Conservation (phyloP, 2,113 vertebrate species). For the Rhinogobius similis region DNA sequence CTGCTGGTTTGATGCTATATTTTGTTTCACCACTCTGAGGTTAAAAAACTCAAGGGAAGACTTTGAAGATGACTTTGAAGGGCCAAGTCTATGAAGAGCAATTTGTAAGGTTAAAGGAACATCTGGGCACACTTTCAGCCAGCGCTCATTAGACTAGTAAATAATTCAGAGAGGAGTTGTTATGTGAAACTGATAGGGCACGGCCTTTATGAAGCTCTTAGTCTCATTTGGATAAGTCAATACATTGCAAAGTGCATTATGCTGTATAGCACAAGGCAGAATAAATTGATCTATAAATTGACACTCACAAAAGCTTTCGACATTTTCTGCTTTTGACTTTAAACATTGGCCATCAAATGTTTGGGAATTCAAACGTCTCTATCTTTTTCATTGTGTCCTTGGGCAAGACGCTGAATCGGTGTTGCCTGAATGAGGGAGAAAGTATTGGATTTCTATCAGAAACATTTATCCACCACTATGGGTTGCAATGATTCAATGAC, state of each 20-base stretch:
- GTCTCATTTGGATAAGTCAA: background rate
- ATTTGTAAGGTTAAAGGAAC: conserved; percentile 32
- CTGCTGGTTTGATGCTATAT: conserved; percentile 45
- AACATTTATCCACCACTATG: background rate
- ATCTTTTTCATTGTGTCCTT: no score
- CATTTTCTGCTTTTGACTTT: no score
- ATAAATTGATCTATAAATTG: background rate
- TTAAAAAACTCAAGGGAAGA: conserved; percentile 29
- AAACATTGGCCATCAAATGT: no score
- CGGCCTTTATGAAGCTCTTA: background rate
- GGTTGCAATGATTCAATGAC: no score
- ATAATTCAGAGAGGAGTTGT: conserved; percentile 12
- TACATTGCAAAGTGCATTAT: background rate
- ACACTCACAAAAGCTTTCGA: no score
- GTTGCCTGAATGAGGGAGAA: no score
- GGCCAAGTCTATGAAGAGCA: conserved; percentile 19
- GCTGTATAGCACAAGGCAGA: background rate
- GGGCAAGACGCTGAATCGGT: no score
- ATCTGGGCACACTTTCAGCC: conserved; percentile 17
- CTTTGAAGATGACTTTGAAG: conserved; percentile 39
- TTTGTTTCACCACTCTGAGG: conserved; percentile 21
- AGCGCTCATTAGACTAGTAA: conserved; percentile 1
- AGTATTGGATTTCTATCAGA: background rate
- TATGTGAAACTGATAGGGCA: conserved; percentile 1
- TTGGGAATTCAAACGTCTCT: no score